Conservation (phyloP, 2,888 invertebrate species). For the Oegoconia quadripuncta region DNA sequence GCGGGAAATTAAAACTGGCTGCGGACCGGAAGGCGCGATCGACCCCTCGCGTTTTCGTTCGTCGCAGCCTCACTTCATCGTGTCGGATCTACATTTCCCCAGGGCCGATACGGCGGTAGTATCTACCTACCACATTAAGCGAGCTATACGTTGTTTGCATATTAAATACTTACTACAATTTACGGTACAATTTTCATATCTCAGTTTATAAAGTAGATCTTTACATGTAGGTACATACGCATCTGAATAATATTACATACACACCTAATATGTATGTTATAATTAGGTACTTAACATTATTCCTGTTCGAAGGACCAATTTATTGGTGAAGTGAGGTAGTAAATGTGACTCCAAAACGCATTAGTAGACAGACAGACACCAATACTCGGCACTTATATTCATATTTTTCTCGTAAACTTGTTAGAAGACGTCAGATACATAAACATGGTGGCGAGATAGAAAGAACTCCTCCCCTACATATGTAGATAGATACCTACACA, state of each 20-base stretch:
- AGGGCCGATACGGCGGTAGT: too few species aligned
- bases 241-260: too few species aligned
- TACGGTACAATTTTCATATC: too few species aligned
- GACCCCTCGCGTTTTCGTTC: slow-evolving; percentile 46
- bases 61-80: slow-evolving; percentile 21
- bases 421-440: slow-evolving; percentile 30
- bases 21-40: slow-evolving; percentile 68
- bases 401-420: slow-evolving; percentile 14
- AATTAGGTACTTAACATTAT: too few species aligned
- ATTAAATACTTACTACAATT: too few species aligned
- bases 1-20: slow-evolving; percentile 76
- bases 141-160: neutral
- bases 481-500: slow-evolving; percentile 73
- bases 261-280: too few species aligned
- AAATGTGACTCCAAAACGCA: neutral
- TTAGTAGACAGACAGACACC: neutral
- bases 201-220: too few species aligned
- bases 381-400: slow-evolving; percentile 3
- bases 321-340: too few species aligned
- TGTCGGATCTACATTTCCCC: slow-evolving; percentile 12
- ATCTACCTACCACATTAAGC: slow-evolving; percentile 14
- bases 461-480: slow-evolving; percentile 60
- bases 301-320: neutral
- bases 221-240: too few species aligned
- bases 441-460: slow-evolving; percentile 35